Percentiles rank a stretch among this genome's conserved stretches.
These are phyloP conservation scores for Pelusios castaneus DNA, from an alignment of 2,113 vertebrate genomes.

Conservation along the genomic window DNA sequence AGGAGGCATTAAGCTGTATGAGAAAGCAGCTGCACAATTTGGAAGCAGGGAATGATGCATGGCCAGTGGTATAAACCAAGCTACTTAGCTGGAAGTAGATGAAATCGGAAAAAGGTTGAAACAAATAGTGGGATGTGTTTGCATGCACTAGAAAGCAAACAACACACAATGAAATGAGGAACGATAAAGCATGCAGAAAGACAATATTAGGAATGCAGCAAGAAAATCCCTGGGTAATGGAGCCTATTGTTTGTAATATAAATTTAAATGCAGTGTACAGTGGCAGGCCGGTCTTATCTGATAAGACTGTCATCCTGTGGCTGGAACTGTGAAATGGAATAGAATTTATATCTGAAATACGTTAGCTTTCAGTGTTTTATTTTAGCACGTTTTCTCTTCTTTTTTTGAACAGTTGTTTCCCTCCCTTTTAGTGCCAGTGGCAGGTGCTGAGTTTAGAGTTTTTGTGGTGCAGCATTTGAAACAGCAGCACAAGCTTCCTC, in stretches of 20 bases:
- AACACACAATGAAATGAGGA: neutral
- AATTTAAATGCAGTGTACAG: conserved; percentile 75
- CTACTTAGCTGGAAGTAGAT: conserved; percentile 25
- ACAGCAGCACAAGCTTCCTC: neutral
- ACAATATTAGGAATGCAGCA: conserved; percentile 65
- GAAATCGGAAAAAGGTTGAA: neutral
- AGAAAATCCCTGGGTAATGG: conserved; percentile 77
- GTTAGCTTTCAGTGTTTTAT: conserved; percentile 46
- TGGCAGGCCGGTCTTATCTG: conserved; percentile 64
- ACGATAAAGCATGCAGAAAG: conserved; percentile 42
- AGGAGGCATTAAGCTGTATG: neutral
- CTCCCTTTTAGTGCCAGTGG: neutral
- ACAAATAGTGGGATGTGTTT: neutral
- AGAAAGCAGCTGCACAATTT: conserved; percentile 6
- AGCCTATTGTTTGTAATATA: conserved; percentile 80
- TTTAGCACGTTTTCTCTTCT: conserved; percentile 47
- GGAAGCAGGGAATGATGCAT: neutral
- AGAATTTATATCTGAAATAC: conserved; percentile 73
- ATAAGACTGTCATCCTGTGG: conserved; percentile 61
- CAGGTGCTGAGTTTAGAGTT: neutral
- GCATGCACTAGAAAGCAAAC: neutral
- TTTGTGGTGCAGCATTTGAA: conserved; percentile 1
- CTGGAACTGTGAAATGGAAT: conserved; percentile 63
- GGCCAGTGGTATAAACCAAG: neutral
- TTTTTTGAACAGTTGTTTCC: conserved; percentile 12